Conservation (phyloP, 37 sponge, comb jelly and placozoan species). For the Agelas oroides region DNA sequence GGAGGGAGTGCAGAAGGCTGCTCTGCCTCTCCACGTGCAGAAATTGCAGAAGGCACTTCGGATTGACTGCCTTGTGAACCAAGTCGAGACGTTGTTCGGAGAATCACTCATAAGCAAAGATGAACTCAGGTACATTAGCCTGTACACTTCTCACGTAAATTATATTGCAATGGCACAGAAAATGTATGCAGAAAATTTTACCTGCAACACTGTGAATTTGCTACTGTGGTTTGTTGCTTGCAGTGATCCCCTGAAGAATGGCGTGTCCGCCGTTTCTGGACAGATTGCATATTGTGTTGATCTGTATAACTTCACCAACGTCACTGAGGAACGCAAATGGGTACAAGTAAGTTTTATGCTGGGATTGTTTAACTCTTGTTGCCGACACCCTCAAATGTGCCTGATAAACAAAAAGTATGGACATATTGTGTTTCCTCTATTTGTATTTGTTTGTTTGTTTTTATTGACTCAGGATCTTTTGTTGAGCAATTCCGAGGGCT, state of each 20-base stretch:
- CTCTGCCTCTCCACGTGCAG: slow-evolving; percentile 78
- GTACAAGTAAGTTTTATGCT: slow-evolving; percentile 55
- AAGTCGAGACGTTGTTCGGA: slow-evolving; percentile 55
- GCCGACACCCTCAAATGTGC: too few relatives aligned
- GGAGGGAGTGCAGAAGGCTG: slow-evolving; percentile 30
- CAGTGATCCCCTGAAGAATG: too few relatives aligned
- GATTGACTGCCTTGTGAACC: slow-evolving; percentile 58
- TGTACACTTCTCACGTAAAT: too few relatives aligned
- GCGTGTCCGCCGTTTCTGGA: too few relatives aligned
- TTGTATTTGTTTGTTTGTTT: background rate
- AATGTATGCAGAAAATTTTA: too few relatives aligned
- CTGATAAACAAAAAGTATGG: background rate
- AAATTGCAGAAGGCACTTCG: slow-evolving; percentile 62
- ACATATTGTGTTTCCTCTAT: background rate
- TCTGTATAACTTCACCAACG: slow-evolving; percentile 58
- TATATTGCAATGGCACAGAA: too few relatives aligned
- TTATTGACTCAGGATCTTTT: slow-evolving; percentile 54
- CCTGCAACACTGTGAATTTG: too few relatives aligned
- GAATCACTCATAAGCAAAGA: background rate
- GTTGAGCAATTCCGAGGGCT: slow-evolving; percentile 42
- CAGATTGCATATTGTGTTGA: too few relatives aligned
- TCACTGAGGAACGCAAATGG: slow-evolving; percentile 72
- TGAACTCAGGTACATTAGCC: background rate
- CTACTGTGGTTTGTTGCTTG: too few relatives aligned
- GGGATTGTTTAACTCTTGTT: too few relatives aligned